Base-by-base conservation (phyloP, 2,888 invertebrate genomes). In the Orthosia gracilis region DNA sequence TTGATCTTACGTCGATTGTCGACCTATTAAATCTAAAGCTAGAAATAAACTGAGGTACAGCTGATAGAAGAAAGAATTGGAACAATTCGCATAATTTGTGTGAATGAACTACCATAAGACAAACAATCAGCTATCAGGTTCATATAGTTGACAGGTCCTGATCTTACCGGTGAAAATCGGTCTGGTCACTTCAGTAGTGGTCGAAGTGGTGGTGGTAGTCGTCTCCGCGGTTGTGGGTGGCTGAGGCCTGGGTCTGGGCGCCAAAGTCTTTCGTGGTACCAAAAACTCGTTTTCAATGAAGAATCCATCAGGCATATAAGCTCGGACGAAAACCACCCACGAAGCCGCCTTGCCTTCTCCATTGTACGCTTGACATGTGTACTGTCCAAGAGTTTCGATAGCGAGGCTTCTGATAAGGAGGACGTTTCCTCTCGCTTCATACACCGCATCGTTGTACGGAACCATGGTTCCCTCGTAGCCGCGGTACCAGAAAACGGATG, bases 311-410 rank as follows among this genome's bases (percentile, higher is more conserved):
- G 98, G 98, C 23, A 98, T 98, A 81, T 97, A 94, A 0, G 98
- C 98, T 89, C 97, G 97, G 18, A 99, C 97, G 0, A 97, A 97
- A 12, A 98, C 97, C 18, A 97, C 97, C 97, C 98, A 98, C 63
- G 98, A 98, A 0, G 98, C 98, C 9, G 99, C 97, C 85, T 97
- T 97, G 17, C 97, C 98, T 13, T 97, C 91, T 3, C 98, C 98
- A 91, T 99, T 99, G 94, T 98, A 99, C 7, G 98, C 99, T 89
- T 98, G 98, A 91, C 99, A 99, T 11, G 98, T 98, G 94, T 99
- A 99, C 66, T 98, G 97, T 7, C 99, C 99, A 69, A 98, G 97
- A 88, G 98, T 98, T 11, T 97, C 97, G 26, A 98, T 89, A 52
- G 97, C 97, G 18, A 99, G 97, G 1, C 97, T 95, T 69, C 97